phyloP scores from a whole-genome alignment of 2,888 invertebrate species.

The Apamea crenata region DNA sequence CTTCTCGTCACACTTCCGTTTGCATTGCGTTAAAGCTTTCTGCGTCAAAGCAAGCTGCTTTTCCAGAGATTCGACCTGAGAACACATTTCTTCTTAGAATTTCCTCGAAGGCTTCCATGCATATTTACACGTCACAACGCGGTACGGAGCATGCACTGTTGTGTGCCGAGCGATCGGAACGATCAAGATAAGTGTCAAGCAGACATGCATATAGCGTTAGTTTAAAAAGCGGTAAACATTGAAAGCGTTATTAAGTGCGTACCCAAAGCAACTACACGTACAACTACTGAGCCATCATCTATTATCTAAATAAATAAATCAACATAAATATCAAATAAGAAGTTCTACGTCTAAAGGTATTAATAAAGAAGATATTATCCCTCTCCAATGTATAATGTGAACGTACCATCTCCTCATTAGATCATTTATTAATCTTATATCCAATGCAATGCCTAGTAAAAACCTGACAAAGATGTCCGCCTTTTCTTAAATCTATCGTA shows the following conservation, averaged over 20 bases:
- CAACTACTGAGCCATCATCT: slow-evolving; percentile 45
- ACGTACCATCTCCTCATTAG: slow-evolving; percentile 40
- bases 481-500: slow-evolving; percentile 28
- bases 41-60: slow-evolving; percentile 90
- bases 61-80: slow-evolving; percentile 91
- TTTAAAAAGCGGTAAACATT: slow-evolving; percentile 69
- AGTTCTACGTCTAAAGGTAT: slow-evolving; percentile 25
- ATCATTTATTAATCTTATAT: slow-evolving; percentile 31
- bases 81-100: slow-evolving; percentile 87
- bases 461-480: neutral
- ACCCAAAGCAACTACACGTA: slow-evolving; percentile 72
- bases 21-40: slow-evolving; percentile 89
- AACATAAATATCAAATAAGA: slow-evolving; percentile 25
- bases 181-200: slow-evolving; percentile 69
- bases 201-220: slow-evolving; percentile 74
- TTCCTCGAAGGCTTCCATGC: slow-evolving; percentile 80
- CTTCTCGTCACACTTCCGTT: slow-evolving; percentile 89
- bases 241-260: slow-evolving; percentile 73
- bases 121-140: slow-evolving; percentile 80
- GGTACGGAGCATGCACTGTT: slow-evolving; percentile 79
- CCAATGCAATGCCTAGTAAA: neutral
- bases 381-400: slow-evolving; percentile 41
- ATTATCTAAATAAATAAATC: slow-evolving; percentile 35
- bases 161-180: slow-evolving; percentile 73
- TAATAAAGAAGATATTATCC: slow-evolving; percentile 22